phyloP scores from a whole-genome alignment of 1,140 invertebrate genomes.

The Lucilia cuprina region DNA sequence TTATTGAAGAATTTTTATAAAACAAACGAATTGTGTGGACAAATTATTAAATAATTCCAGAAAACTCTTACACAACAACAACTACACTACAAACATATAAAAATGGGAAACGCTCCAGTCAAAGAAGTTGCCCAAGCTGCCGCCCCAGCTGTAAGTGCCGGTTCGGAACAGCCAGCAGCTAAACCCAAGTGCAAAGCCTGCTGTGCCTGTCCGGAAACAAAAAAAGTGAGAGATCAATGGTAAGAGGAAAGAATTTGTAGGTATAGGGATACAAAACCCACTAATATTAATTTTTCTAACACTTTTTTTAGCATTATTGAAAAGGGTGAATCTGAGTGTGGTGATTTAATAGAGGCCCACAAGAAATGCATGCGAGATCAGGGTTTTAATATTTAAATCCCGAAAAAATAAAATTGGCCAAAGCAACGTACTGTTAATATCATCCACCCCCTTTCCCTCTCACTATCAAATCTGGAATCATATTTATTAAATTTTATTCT shows the following conservation, averaged over 20 bases:
- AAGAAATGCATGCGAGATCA: constrained; percentile 94
- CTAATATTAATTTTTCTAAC: too few relatives aligned
- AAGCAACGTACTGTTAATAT: background rate
- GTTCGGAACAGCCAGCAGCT: constrained; percentile 47
- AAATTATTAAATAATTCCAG: background rate
- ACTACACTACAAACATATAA: background rate
- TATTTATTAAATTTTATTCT: background rate
- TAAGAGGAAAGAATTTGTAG: constrained; percentile 60
- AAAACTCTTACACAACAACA: constrained; percentile 3
- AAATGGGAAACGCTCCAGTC: constrained; percentile 52
- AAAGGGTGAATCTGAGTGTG: constrained; percentile 92
- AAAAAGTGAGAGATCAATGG: constrained; percentile 89
- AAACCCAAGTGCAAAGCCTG: constrained; percentile 89
- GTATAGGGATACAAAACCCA: too few relatives aligned
- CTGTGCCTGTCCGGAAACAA: constrained; percentile 98
- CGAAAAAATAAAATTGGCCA: background rate
- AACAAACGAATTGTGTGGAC: background rate
- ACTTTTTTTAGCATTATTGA: constrained; percentile 80
- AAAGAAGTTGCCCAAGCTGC: constrained; percentile 49
- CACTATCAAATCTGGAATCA: background rate
- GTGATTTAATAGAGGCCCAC: constrained; percentile 91
- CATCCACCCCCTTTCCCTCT: background rate
- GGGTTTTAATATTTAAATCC: constrained; percentile 80
- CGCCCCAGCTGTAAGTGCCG: constrained; percentile 55
- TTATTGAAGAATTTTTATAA: background rate